Conservation (phyloP, 1,140 invertebrate genomes). For the Meloidogyne chitwoodi region DNA sequence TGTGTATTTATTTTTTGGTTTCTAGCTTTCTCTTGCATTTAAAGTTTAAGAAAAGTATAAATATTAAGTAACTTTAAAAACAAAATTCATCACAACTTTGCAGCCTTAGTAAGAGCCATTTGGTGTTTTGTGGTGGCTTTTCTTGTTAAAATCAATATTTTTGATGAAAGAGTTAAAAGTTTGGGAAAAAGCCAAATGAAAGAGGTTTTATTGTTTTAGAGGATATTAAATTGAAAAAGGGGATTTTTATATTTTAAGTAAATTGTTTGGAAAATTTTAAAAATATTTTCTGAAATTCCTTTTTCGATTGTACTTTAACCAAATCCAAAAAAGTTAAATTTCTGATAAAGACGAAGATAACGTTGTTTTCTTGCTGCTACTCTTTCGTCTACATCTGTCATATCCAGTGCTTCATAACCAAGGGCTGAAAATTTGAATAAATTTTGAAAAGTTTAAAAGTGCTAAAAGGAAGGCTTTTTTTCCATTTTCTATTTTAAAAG, state of each 20-base stretch:
- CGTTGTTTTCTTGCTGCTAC: background rate
- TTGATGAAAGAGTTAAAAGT: background rate
- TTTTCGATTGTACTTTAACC: background rate
- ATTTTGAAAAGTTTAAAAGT: background rate
- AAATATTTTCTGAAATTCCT: background rate
- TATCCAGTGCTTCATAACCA: conserved; percentile 5
- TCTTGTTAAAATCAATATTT: background rate
- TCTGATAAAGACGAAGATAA: background rate
- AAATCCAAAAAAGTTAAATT: conserved; percentile 8
- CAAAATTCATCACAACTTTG: background rate
- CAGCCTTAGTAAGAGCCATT: background rate
- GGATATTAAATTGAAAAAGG: background rate
- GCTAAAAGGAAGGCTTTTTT: too few species aligned
- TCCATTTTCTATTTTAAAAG: too few species aligned
- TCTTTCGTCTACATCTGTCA: background rate
- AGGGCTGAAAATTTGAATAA: background rate
- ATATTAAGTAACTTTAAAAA: background rate
- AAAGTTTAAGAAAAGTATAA: background rate
- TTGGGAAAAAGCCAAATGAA: background rate
- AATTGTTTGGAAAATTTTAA: too few species aligned
- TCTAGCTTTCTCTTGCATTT: background rate
- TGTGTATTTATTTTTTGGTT: too few species aligned
- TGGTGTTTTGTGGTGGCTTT: background rate
- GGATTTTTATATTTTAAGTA: too few species aligned
- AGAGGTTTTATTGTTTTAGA: background rate